These are phyloP conservation scores for Chloropsis hardwickii DNA, from an alignment of 2,113 vertebrate species.

Conservation along the genomic window DNA sequence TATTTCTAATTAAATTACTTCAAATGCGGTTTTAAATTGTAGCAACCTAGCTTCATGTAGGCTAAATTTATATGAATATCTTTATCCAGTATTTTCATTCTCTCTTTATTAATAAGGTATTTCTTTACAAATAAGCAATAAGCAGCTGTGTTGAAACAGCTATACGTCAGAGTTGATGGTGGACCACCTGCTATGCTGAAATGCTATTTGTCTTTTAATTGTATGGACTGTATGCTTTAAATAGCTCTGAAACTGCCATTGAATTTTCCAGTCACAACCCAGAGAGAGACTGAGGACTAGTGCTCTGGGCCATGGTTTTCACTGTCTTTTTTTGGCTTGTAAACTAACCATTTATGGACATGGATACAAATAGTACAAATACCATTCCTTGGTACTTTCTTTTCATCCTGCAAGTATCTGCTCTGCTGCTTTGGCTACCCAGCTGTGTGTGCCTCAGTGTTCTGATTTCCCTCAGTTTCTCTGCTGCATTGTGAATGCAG, in stretches of 20 bases:
- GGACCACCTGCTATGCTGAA: not conserved
- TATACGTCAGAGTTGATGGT: not conserved
- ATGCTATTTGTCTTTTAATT: not conserved
- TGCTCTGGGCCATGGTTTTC: not conserved
- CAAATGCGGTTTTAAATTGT: conserved; percentile 24
- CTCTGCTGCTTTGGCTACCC: not conserved
- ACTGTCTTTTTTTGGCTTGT: not conserved
- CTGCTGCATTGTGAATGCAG: not conserved
- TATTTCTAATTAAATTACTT: conserved; percentile 64
- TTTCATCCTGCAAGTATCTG: not conserved
- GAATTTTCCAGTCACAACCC: not conserved
- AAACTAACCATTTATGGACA: not conserved
- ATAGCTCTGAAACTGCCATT: not conserved
- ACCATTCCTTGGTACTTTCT: not conserved
- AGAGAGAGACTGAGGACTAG: not conserved
- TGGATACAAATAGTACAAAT: not conserved
- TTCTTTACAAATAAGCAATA: not conserved
- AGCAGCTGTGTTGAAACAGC: not conserved
- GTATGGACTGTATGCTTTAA: not conserved
- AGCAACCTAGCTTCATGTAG: not conserved
- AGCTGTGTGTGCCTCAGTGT: too few relatives aligned
- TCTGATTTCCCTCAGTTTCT: not conserved
- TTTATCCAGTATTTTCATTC: not conserved
- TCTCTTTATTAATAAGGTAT: not conserved
- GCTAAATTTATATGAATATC: not conserved